phyloP scores from a whole-genome alignment of 2,888 invertebrate species.

The Coelopa pilipes region DNA sequence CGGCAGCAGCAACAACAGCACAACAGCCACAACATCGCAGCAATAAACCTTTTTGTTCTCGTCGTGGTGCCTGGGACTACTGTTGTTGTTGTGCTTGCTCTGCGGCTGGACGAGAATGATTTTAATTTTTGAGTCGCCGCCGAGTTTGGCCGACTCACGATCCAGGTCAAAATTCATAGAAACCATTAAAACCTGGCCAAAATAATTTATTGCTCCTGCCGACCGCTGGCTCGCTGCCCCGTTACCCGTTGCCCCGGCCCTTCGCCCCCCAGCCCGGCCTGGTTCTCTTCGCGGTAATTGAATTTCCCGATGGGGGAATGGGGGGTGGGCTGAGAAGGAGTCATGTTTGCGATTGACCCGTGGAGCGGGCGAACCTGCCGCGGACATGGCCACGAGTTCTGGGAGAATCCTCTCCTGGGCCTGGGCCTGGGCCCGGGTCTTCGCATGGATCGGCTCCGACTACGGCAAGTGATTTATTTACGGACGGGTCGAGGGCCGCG shows the following conservation, averaged over 20 bases:
- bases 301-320: too few relatives aligned
- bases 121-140: not conserved
- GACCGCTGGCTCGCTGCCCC: slow-evolving; percentile 9
- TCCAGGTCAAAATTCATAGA: slow-evolving; percentile 39
- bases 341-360: slow-evolving; percentile 18
- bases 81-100: not conserved
- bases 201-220: slow-evolving; percentile 38
- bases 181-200: slow-evolving; percentile 15
- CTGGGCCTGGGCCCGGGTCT: not conserved
- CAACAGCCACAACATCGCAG: not conserved
- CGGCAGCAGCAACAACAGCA: not conserved
- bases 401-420: not conserved
- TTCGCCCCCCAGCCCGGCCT: slow-evolving; percentile 17
- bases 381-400: not conserved
- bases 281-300: slow-evolving; percentile 54
- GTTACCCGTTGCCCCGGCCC: slow-evolving; percentile 12
- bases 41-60: slow-evolving; percentile 7
- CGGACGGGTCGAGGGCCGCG: too few relatives aligned
- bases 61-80: not conserved
- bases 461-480: too few relatives aligned
- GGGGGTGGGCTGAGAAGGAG: slow-evolving; percentile 35
- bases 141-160: slow-evolving; percentile 34
- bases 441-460: too few relatives aligned
- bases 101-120: too few relatives aligned
- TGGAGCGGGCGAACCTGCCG: not conserved